Base-by-base conservation (phyloP, 2,113 vertebrate genomes). In the Atherinomorus stipes region DNA sequence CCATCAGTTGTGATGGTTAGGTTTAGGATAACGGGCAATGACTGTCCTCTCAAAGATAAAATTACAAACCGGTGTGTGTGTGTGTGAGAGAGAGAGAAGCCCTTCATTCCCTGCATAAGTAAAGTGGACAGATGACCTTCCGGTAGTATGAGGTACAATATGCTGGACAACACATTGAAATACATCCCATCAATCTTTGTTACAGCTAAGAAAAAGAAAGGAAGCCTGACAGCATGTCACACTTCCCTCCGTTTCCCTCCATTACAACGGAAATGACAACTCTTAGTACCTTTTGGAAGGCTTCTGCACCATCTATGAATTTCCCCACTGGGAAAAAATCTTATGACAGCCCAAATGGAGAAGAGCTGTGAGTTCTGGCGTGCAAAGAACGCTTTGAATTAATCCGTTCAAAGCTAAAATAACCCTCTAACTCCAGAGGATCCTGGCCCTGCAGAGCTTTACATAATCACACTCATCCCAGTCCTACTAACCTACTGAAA, bases 111-210 rank as follows among this genome's bases (percentile, higher is more conserved):
- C 50, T 56, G 58, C 51, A 31, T 51, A 62, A 78, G 54, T 70
- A 54, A 78, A 66, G 67, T 76, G 82, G 80, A 81, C 71, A 73
- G 76, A 71, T 83, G 87, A 87, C 82, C 85, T 85, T 85, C 76
- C 57, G 44, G 62, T 34, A 31, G 47, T 58, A 78, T 50, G 66
- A 70, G 23, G 67, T 61, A 69, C 63, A 84, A 74, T 53, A 47
- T 54, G 68, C 37, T 52, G 7, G 23, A 61, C 51, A 45, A 42
- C 54, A 76, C 66, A 44, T 18, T 61, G 19, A 59, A 28, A 70
- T 25, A 56, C 52, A 67, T 52, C 2, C 68, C 57, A 82, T 87
- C 80, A 72, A 78, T 85, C 84, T 74, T 70, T 49, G 78, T 78
- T 78, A 76, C 16, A 65, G 70, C 49, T 18, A 70, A 44, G 40